A percentile compares a stretch with the other conserved stretches of the same genome.
Evolutionary conservation across 2,888 invertebrate genomes (phyloP).

Genomic region (Rhamphomyia laevipes): DNA sequence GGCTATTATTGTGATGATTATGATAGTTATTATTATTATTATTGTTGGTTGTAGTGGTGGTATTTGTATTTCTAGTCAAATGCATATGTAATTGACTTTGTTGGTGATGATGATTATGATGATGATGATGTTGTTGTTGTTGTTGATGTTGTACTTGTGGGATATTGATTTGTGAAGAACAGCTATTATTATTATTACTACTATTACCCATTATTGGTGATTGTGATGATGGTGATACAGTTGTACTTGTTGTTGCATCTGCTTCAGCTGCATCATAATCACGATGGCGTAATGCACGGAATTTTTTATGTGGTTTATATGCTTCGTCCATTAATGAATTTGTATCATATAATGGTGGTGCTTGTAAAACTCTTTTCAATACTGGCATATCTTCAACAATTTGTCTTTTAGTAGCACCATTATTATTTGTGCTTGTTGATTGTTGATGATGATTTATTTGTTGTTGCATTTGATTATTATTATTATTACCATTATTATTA

Average conservation of each 20-base stretch:
- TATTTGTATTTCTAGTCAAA: slow-evolving; percentile 41
- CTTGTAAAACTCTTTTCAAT: slow-evolving; percentile 80
- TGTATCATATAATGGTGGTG: slow-evolving; percentile 83
- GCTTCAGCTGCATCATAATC: slow-evolving; percentile 65
- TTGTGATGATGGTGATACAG: slow-evolving; percentile 10
- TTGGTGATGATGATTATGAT: slow-evolving; percentile 23
- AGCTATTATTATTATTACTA: slow-evolving; percentile 1
- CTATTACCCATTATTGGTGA: neutral
- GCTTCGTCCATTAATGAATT: slow-evolving; percentile 88
- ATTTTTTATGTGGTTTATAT: slow-evolving; percentile 92
- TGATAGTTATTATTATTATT: slow-evolving; percentile 13
- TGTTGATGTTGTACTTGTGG: slow-evolving; percentile 8
- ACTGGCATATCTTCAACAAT: slow-evolving; percentile 86
- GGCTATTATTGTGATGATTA: slow-evolving; percentile 8
- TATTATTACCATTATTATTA: slow-evolving; percentile 11
- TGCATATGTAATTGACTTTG: slow-evolving; percentile 41
- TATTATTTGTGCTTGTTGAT: slow-evolving; percentile 12
- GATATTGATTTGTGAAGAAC: neutral
- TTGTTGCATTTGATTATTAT: slow-evolving; percentile 12
- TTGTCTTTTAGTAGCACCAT: slow-evolving; percentile 37
- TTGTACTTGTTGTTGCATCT: slow-evolving; percentile 37
- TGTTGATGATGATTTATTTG: slow-evolving; percentile 11
- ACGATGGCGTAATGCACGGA: slow-evolving; percentile 69
- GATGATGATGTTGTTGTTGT: slow-evolving; percentile 12
- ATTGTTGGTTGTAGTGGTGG: slow-evolving; percentile 28